Evolutionary conservation across 2,113 vertebrate species (phyloP).

Genomic region (Heteronetta atricapilla): DNA sequence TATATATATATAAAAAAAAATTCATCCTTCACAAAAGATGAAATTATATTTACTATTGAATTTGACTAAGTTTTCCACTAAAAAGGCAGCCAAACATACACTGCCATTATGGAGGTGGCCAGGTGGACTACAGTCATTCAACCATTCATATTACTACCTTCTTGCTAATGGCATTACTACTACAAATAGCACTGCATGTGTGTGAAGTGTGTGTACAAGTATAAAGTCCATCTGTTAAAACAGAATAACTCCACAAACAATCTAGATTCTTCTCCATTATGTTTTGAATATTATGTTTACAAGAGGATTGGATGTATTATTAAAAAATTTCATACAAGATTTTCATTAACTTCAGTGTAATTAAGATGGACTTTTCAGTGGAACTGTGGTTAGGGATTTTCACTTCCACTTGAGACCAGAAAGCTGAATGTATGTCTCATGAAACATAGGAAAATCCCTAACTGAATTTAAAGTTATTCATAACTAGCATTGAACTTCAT

Average conservation of each 20-base stretch:
- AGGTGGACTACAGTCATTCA: neutral
- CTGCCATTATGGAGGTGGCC: neutral
- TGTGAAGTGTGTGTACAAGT: neutral
- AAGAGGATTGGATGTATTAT: neutral
- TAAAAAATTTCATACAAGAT: neutral
- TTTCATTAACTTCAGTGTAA: neutral
- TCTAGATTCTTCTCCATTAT: neutral
- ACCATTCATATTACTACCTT: neutral
- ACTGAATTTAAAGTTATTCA: neutral
- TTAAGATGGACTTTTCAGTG: neutral
- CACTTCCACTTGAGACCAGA: neutral
- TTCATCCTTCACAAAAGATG: neutral
- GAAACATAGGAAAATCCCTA: neutral
- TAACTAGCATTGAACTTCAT: neutral
- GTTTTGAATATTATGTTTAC: neutral
- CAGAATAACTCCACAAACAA: neutral
- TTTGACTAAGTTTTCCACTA: neutral
- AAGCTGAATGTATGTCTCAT: neutral
- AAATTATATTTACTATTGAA: neutral
- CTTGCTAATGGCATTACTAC: neutral
- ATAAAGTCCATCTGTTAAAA: neutral
- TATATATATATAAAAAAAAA: no score
- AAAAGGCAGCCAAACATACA: neutral
- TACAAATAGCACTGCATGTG: neutral
- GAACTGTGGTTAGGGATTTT: neutral